Evolutionary conservation across 1,140 invertebrate species (phyloP), one percentile per base, ranked within the genome.

Genomic region (Microplitis demolitor): DNA sequence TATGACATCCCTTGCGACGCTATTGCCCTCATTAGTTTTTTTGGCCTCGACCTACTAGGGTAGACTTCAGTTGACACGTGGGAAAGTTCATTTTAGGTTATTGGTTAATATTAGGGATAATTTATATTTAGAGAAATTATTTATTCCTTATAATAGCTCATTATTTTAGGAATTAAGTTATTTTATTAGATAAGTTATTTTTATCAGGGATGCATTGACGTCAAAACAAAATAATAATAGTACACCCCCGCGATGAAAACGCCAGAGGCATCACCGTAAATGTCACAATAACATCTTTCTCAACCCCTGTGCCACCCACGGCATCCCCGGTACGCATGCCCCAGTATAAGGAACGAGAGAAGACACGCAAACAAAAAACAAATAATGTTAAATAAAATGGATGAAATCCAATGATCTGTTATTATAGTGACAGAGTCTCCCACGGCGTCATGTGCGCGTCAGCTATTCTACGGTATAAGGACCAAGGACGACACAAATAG

Each of bases 1-100:
- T 78, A 78, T 78, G 72, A 78, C 71, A 74, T 45, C 60, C 66
- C 51, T 53, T 66, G 56, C 45, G 64, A 73, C 39, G 61, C 37
- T 34, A 58, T 73, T 56, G 31, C 64, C 14, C 31, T 64, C 13
- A 54, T 67, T 54, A 34, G 35, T 54, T 67, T 16, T 54, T 54
- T 53, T 31, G 31, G 9, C 24, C 56, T 58, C 24, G 56, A 58
- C 24, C 56, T 24, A 45, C 39, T 45, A 5, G 39, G 39, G 39
- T 6, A 3, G 39, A 39, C 6, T 11, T 45, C 11, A 45, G 39
- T 45, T 9, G 39, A 45, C 8, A 45, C 39, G 11, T 11, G 5
- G 39, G 39, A 11, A 11, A 45, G 39, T 45, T 45, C 39, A 45
- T 11, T 45, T 45, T 45, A 45, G 8, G 3, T 45, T 45, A 45